phyloP scores from a whole-genome alignment of 1,140 invertebrate genomes.

The Meteorus sp. region DNA sequence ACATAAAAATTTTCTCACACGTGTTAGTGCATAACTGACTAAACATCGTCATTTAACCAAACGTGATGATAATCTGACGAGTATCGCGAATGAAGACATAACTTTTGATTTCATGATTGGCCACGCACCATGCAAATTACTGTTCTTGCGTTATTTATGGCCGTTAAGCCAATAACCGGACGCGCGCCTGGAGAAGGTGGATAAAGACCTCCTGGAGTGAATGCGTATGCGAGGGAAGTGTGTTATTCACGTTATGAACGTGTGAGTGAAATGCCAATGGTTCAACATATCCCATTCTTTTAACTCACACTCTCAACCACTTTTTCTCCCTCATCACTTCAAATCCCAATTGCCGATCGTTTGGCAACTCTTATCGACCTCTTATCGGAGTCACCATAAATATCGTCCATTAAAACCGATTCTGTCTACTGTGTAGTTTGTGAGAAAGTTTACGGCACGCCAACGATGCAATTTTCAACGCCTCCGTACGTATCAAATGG shows the following conservation, averaged over 20 bases:
- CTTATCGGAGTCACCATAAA: conserved; percentile 28
- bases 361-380: conserved; percentile 31
- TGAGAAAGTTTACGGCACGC: background rate
- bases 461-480: conserved; percentile 8
- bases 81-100: conserved; percentile 33
- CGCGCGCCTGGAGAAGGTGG: conserved; percentile 25
- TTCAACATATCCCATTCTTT: too few relatives aligned
- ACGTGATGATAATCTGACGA: conserved; percentile 15
- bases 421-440: background rate
- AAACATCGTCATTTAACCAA: conserved; percentile 16
- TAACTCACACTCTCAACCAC: too few relatives aligned
- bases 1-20: conserved; percentile 20
- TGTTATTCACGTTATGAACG: too few relatives aligned
- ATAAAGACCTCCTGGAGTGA: conserved; percentile 36
- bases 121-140: conserved; percentile 38
- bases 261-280: too few relatives aligned
- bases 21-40: conserved; percentile 13
- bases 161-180: conserved; percentile 29
- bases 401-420: background rate
- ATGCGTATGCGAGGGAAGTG: conserved; percentile 16
- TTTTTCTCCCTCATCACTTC: conserved; percentile 19
- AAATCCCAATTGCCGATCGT: conserved; percentile 33
- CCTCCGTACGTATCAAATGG: conserved; percentile 2
- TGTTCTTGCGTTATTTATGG: conserved; percentile 29
- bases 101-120: conserved; percentile 43